Base-by-base conservation (phyloP, 2,113 vertebrate genomes). In the Halichoerus grypus region DNA sequence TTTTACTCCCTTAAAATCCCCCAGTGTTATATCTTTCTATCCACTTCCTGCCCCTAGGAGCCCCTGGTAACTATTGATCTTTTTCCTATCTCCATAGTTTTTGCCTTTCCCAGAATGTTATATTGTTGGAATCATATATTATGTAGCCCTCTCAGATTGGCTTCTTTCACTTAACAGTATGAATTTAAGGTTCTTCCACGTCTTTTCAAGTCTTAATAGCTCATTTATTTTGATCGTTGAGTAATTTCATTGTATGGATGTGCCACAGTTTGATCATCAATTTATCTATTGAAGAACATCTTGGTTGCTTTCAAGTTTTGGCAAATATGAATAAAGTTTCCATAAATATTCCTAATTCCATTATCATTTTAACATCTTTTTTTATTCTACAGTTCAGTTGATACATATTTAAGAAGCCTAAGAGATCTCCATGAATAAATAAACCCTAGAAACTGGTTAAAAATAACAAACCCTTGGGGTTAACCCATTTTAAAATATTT, bases 41-140 rank as follows among this genome's bases (percentile, higher is more conserved):
- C n/a, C 21, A 33, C 42, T 18, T 18, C 19, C 26, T 53, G 8
- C 3, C n/a, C 0, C 0, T 15, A 3, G 24, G 24, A n/a, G 9
- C 4, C 28, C 16, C 0, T 7, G 14, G 7, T 2, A 33, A 36
- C 10, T n/a, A 49, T 5, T 49, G 13, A 55, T 53, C 8, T 53
- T 63, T 69, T 39, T 22, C 42, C 19, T 33, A 15, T 88, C 10
- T 24, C 49, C n/a, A 31, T 22, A 5, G 6, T 28, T 31, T 24
- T 46, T 15, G 3, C 22, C 21, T 51, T 69, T 69, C 22, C 8
- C 39, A 76, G 57, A 85, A 59, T 16, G 21, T 9, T 36, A 14
- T 22, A 11, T 77, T 22, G 8, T 33, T 53, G 53, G 8, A 42
- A n/a, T 55, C 11, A 15, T 42, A 11, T 1, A 28, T 24, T 5